Conservation (phyloP, 2,113 vertebrate species). For the Acrocephalus arundinaceus region DNA sequence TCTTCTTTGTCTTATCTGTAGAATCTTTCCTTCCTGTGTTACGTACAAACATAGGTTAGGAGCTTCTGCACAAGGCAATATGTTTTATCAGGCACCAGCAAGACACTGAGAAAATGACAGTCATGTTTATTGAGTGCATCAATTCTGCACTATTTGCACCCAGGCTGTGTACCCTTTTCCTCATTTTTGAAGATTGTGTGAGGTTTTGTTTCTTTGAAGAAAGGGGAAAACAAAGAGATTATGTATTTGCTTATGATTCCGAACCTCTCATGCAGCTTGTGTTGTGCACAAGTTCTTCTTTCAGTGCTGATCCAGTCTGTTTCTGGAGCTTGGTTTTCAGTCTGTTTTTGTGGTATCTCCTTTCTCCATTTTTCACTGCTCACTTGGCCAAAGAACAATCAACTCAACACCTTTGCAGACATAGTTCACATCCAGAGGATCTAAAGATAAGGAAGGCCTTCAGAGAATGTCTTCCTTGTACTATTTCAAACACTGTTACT, state of each 20-base stretch:
- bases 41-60: neutral
- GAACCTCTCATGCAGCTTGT: neutral
- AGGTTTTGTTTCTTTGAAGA: neutral
- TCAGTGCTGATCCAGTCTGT: neutral
- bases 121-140: neutral
- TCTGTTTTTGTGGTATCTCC: neutral
- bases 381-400: neutral
- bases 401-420: neutral
- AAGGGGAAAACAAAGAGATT: neutral
- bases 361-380: neutral
- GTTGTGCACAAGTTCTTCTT: neutral
- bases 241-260: neutral
- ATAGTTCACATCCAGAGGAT: neutral
- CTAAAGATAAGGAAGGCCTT: neutral
- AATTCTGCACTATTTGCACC: neutral
- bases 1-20: neutral
- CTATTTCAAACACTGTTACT: neutral
- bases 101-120: neutral
- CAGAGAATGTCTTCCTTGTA: neutral
- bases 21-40: neutral
- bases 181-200: neutral
- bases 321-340: neutral
- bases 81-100: neutral
- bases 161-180: neutral
- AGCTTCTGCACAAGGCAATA: neutral